Evolutionary conservation across 2,888 invertebrate species (phyloP).

Genomic region (Cheilosia pagana): DNA sequence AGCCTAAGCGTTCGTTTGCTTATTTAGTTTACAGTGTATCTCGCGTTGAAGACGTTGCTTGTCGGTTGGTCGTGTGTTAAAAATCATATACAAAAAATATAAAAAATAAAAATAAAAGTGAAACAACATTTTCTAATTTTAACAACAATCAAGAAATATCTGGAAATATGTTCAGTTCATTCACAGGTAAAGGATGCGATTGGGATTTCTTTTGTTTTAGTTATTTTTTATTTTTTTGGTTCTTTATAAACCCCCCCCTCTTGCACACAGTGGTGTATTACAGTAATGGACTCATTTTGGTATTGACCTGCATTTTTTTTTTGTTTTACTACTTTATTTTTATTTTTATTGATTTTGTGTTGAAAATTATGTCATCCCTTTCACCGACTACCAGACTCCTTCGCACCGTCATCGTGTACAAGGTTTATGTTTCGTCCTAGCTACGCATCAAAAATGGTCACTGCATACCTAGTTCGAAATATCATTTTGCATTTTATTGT

Average conservation of each 20-base stretch:
- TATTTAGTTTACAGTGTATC: slow-evolving; percentile 72
- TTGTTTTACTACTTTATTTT: neutral
- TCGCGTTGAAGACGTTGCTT: slow-evolving; percentile 68
- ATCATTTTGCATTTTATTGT: neutral
- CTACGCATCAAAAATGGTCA: neutral
- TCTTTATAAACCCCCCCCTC: slow-evolving; percentile 1
- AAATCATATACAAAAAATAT: neutral
- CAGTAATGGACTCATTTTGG: slow-evolving; percentile 22
- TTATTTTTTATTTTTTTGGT: neutral
- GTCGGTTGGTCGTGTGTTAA: slow-evolving; percentile 26
- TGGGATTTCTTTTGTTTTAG: neutral
- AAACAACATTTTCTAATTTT: slow-evolving; percentile 5
- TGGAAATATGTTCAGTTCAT: slow-evolving; percentile 82
- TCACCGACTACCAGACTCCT: slow-evolving; percentile 7
- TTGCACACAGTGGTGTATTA: slow-evolving; percentile 22
- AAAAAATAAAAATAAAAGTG: neutral
- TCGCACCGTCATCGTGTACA: slow-evolving; percentile 6
- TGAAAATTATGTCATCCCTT: slow-evolving; percentile 64
- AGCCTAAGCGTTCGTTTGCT: slow-evolving; percentile 52
- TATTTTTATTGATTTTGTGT: slow-evolving; percentile 32
- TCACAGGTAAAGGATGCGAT: slow-evolving; percentile 81
- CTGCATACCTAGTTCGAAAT: neutral
- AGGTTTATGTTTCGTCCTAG: slow-evolving; percentile 44
- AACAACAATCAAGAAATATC: slow-evolving; percentile 34
- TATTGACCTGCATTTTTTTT: slow-evolving; percentile 29